Conservation (phyloP, 2,797 vertebrate species). For the Mus minutoides region DNA sequence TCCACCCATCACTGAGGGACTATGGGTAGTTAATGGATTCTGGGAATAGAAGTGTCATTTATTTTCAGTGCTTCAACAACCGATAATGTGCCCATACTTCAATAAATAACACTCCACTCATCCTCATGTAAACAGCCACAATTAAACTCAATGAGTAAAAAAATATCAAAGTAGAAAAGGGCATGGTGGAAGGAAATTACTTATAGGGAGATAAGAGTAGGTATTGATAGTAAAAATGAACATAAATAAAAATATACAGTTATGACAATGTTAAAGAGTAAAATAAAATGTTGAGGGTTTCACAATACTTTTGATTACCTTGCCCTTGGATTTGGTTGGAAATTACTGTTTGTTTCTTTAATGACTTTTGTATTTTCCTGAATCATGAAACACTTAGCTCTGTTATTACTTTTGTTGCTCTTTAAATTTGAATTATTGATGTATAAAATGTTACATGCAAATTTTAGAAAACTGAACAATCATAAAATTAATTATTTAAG, state of each 20-base stretch:
- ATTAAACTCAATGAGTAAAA: neutral
- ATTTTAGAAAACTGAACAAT: neutral
- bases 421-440: neutral
- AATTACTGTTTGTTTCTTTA: neutral
- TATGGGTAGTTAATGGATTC: neutral
- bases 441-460: neutral
- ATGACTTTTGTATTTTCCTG: neutral
- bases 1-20: neutral
- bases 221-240: neutral
- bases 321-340: neutral
- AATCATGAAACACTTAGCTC: neutral
- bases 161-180: neutral
- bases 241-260: neutral
- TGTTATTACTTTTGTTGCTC: neutral
- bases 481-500: neutral
- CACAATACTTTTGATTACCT: constrained; percentile 36
- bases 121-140: neutral
- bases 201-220: neutral
- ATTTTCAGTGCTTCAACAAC: neutral
- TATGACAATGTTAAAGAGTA: neutral
- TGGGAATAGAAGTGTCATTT: neutral
- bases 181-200: neutral
- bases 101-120: neutral
- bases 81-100: neutral
- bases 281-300: constrained; percentile 17